These are phyloP conservation scores for Labeo rohita DNA, from an alignment of 2,113 vertebrate genomes.

Conservation along the genomic window DNA sequence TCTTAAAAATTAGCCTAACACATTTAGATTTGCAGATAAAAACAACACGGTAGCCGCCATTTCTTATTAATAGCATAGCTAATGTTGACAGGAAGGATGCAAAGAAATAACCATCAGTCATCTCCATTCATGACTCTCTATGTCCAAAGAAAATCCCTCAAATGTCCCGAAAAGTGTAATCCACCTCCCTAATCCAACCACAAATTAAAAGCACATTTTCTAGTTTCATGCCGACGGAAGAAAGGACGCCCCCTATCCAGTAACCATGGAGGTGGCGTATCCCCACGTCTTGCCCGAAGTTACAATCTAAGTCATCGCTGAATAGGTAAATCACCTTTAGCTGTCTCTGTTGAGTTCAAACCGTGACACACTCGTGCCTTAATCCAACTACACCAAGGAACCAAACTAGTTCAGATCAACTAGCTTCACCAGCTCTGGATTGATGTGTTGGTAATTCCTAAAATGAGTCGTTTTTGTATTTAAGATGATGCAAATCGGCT, in stretches of 20 bases:
- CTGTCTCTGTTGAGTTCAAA: constrained; percentile 47
- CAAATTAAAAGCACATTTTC: constrained; percentile 70
- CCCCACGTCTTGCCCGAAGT: constrained; percentile 80
- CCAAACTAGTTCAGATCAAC: neutral
- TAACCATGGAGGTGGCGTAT: constrained; percentile 78
- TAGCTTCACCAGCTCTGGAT: neutral
- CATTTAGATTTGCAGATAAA: neutral
- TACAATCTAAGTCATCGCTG: constrained; percentile 74
- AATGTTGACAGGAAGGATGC: constrained; percentile 28
- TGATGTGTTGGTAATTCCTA: neutral
- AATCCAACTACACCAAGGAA: neutral
- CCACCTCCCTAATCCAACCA: constrained; percentile 55
- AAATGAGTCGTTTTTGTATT: neutral
- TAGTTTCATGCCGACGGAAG: constrained; percentile 79
- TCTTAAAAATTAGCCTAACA: neutral
- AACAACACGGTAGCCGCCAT: neutral
- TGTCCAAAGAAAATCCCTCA: constrained; percentile 49
- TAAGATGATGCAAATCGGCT: neutral
- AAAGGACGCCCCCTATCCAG: constrained; percentile 74
- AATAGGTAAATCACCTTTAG: constrained; percentile 74
- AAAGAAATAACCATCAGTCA: constrained; percentile 57
- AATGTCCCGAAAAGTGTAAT: constrained; percentile 59
- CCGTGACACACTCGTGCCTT: constrained; percentile 36
- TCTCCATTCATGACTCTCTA: constrained; percentile 61
- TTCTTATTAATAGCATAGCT: neutral